Percentiles rank a stretch among this genome's conserved stretches.
Evolutionary conservation across 1,140 invertebrate genomes (phyloP).

Genomic region (Antheraea pernyi): DNA sequence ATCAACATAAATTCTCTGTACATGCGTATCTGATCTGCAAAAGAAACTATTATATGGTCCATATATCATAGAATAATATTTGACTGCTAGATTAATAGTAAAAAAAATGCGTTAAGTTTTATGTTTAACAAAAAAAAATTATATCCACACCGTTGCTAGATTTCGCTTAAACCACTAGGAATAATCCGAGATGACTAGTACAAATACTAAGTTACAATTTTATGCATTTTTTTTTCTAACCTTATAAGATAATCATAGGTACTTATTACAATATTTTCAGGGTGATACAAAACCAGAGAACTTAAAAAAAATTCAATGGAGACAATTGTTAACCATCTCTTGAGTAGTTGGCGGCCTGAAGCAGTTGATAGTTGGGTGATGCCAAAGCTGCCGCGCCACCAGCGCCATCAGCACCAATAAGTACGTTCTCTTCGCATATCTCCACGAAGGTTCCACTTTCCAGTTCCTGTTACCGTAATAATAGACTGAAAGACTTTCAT

Average conservation of each 20-base stretch:
- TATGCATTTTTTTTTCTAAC: too few species aligned
- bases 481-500: too few species aligned
- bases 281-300: too few species aligned
- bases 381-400: constrained; percentile 34
- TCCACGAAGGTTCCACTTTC: constrained; percentile 45
- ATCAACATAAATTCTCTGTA: constrained; percentile 63
- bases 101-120: too few species aligned
- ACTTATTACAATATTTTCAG: too few species aligned
- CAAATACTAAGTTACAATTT: too few species aligned
- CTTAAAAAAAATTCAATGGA: neutral
- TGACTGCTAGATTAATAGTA: neutral
- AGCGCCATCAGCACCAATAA: constrained; percentile 36
- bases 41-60: neutral
- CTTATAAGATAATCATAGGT: too few species aligned
- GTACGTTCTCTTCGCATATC: constrained; percentile 49
- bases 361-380: constrained; percentile 38
- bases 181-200: too few species aligned
- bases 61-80: neutral
- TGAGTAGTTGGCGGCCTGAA: constrained; percentile 50
- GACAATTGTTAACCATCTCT: constrained; percentile 35
- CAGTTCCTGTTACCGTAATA: constrained; percentile 30
- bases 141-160: too few species aligned
- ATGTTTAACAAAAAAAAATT: too few species aligned
- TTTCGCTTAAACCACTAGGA: too few species aligned
- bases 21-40: constrained; percentile 57